A percentile compares a stretch with the other conserved stretches of the same genome.
Conservation (phyloP, 2,888 invertebrate species). For the Listrodromus nycthemerus region DNA sequence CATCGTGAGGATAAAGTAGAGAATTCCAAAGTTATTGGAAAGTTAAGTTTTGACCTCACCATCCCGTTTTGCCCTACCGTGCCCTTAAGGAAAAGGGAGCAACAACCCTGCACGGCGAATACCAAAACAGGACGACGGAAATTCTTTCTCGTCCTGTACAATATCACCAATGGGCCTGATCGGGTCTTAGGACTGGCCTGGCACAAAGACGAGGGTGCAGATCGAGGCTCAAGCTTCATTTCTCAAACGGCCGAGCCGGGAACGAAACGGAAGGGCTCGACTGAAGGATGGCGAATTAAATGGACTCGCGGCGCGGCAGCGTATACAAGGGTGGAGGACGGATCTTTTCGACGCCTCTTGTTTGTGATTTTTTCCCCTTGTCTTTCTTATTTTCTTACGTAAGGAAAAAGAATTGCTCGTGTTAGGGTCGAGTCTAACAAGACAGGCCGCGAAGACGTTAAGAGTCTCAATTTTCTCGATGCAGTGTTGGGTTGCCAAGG, state of each 20-base stretch:
- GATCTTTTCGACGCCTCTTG: conserved; percentile 16
- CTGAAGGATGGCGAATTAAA: conserved; percentile 48
- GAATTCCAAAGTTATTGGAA: no score
- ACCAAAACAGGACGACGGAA: conserved; percentile 13
- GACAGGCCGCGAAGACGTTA: conserved; percentile 25
- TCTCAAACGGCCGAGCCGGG: conserved; percentile 36
- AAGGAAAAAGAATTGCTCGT: conserved; percentile 41
- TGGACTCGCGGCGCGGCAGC: conserved; percentile 25
- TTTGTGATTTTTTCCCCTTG: neutral
- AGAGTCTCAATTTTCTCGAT: conserved; percentile 40
- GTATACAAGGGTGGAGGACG: conserved; percentile 17
- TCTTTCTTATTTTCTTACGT: conserved; percentile 12
- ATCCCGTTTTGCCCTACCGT: no score
- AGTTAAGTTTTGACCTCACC: no score
- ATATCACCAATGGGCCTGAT: neutral
- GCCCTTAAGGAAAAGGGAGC: neutral
- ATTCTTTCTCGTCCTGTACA: neutral
- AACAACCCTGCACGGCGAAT: neutral
- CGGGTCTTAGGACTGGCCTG: neutral
- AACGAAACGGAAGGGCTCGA: conserved; percentile 34
- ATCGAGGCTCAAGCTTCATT: conserved; percentile 12
- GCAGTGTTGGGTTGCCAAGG: neutral
- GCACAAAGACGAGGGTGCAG: neutral
- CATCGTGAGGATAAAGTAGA: no score
- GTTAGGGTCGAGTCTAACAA: conserved; percentile 14